Base-by-base conservation (phyloP, 2,888 invertebrate species). In the Hyposoter didymator region DNA sequence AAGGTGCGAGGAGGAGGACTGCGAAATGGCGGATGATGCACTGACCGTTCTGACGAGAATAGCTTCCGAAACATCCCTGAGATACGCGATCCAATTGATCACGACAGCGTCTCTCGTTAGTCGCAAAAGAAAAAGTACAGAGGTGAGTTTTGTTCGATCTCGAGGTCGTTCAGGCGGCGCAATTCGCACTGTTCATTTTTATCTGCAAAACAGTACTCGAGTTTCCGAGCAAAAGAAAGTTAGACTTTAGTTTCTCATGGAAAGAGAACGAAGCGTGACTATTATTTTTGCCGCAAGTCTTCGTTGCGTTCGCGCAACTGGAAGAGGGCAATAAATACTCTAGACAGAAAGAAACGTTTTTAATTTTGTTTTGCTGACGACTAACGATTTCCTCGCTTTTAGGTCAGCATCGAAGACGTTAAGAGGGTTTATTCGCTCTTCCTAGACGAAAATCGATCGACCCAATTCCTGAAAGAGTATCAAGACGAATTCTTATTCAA, bases 1-100 rank as follows among this genome's bases (percentile, higher is more conserved):
- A 85, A 97, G 99, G 85, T 99, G 99, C 93, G 99, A 99, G 92
- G 99, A 99, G 91, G 99, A 99, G 92, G 99, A 99, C 93, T 99
- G 99, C 88, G 97, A 98, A 91, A 97, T 99, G 96, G 96, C 97
- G 0, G 96, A 96, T 2, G 99, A 98, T 93, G 99, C 99, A 0
- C 92, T 99, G 78, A 96, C 97, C 0, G 98, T 99, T 10, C 95
- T 99, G 55, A 99, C 99, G 0, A 96, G 98, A 78, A 98, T 99
- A 64, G 99, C 99, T 0, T 96, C 97, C 14, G 98, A 99, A 93
- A 98, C 99, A 0, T 99, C 99, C 0, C 95, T 99, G 17, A 96
- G 99, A 83, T 99, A 99, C 94, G 98, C 99, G 45, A 99, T 99
- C 93, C 99, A 99, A 92, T 95, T 99, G 47, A 99, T 99, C 90